Conservation (phyloP, 2,888 invertebrate genomes). For the Amiota minor region DNA sequence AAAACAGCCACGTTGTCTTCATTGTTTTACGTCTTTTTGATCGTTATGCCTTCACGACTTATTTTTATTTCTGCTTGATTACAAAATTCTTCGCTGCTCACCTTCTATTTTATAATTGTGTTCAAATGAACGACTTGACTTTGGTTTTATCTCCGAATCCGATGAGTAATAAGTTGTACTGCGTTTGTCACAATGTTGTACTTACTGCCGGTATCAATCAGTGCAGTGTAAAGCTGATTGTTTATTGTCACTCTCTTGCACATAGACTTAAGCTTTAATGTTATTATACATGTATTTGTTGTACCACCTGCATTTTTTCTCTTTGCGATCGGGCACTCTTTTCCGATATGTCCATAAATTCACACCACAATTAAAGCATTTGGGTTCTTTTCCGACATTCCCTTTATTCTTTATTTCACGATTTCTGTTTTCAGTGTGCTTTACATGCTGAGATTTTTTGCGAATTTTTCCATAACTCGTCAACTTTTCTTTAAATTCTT, state of each 20-base stretch:
- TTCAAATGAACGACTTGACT: background rate
- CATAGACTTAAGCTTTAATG: background rate
- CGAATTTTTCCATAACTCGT: no score
- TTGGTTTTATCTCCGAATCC: conserved; percentile 1
- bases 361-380: no score
- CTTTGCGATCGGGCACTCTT: conserved; percentile 7
- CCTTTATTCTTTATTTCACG: no score
- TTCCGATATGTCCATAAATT: conserved; percentile 6
- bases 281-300: background rate
- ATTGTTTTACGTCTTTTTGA: background rate
- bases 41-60: background rate
- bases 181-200: conserved; percentile 13
- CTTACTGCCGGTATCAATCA: conserved; percentile 8
- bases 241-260: background rate
- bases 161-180: background rate
- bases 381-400: no score
- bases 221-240: no score
- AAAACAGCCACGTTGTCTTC: background rate
- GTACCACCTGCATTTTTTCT: background rate
- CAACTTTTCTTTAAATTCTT: no score
- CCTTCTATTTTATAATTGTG: background rate
- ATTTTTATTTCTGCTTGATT: background rate
- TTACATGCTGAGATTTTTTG: no score
- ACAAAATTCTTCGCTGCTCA: background rate
- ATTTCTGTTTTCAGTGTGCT: no score